Conservation (phyloP, 2,888 invertebrate genomes). For the Ichneumoninae sp. region DNA sequence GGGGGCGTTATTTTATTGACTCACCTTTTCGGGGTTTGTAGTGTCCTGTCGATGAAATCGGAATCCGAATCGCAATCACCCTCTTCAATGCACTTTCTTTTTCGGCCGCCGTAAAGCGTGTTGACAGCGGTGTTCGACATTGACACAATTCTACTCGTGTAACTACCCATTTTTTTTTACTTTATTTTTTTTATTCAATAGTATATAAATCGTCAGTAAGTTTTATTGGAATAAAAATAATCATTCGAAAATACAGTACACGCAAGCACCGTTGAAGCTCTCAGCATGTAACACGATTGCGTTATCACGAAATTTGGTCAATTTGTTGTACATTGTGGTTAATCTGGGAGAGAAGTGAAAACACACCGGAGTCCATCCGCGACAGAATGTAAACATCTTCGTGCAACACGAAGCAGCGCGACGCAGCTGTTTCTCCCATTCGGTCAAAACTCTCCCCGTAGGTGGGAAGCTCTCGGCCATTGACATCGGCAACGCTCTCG, state of each 20-base stretch:
- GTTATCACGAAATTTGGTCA: slow-evolving; percentile 63
- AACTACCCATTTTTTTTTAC: slow-evolving; percentile 78
- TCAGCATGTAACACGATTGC: slow-evolving; percentile 19
- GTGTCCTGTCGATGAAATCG: slow-evolving; percentile 86
- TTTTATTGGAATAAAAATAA: background rate
- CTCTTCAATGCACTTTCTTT: slow-evolving; percentile 86
- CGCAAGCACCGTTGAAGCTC: slow-evolving; percentile 23
- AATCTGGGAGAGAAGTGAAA: slow-evolving; percentile 57
- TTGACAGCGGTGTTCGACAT: slow-evolving; percentile 81
- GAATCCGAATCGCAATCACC: slow-evolving; percentile 85
- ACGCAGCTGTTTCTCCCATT: slow-evolving; percentile 68
- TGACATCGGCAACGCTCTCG: background rate
- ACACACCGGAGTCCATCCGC: slow-evolving; percentile 53
- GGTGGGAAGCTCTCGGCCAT: slow-evolving; percentile 3
- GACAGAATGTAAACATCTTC: slow-evolving; percentile 64
- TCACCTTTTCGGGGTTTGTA: slow-evolving; percentile 89
- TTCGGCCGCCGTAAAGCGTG: slow-evolving; percentile 83
- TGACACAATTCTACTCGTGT: slow-evolving; percentile 80
- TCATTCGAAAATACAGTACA: slow-evolving; percentile 1
- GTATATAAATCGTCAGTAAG: background rate
- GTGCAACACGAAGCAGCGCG: slow-evolving; percentile 60
- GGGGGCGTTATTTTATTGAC: slow-evolving; percentile 41
- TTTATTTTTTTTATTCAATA: background rate
- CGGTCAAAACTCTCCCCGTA: slow-evolving; percentile 11
- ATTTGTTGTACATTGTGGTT: slow-evolving; percentile 59